phyloP scores from a whole-genome alignment of 2,113 vertebrate genomes.

The Cyphomyrus plagiostoma region DNA sequence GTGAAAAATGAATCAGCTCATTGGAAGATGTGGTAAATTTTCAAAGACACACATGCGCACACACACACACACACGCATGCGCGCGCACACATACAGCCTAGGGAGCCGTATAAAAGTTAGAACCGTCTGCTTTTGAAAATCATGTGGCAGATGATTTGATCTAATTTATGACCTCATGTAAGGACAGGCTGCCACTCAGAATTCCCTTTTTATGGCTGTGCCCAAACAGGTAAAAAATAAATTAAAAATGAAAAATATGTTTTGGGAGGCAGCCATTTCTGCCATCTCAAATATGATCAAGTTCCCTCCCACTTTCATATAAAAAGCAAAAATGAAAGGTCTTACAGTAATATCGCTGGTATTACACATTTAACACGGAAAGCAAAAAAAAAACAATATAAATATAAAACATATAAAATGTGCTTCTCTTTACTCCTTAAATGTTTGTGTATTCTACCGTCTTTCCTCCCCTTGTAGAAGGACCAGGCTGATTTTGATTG shows the following conservation, averaged over 20 bases:
- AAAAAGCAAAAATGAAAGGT: neutral
- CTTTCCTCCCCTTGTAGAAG: slow-evolving; percentile 33
- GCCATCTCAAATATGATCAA: neutral
- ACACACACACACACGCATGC: neutral
- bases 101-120: neutral
- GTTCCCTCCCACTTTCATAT: neutral
- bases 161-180: neutral
- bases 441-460: slow-evolving; percentile 33
- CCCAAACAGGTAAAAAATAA: slow-evolving; percentile 15
- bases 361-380: neutral
- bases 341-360: neutral
- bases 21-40: neutral
- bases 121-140: neutral
- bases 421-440: neutral
- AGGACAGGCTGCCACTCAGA: neutral
- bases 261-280: neutral
- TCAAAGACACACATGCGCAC: neutral
- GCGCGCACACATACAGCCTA: neutral
- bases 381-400: neutral
- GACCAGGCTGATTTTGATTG: slow-evolving; percentile 43
- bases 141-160: neutral
- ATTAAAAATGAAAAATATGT: neutral
- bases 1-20: neutral
- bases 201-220: neutral
- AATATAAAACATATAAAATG: neutral